Evolutionary conservation across 2,797 vertebrate genomes (phyloP), one percentile per base, ranked within the genome.

Genomic region (Rousettus madagascariensis): DNA sequence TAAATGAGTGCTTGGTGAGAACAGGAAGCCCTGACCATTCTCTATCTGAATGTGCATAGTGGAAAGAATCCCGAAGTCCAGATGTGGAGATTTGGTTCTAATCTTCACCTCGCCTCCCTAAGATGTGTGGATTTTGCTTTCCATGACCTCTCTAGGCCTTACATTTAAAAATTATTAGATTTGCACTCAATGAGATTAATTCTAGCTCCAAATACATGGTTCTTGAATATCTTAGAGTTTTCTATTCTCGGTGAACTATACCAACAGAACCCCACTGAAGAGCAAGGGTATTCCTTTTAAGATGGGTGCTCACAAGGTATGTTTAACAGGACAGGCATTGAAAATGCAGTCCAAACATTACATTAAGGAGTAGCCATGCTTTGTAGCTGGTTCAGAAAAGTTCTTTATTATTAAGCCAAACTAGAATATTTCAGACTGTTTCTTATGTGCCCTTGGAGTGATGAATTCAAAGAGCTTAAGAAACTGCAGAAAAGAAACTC

Each of bases 401-500:
- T 28, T 69, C 86, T 95, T 65, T 85, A 43, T 95, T 91, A 87
- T 94, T 88, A 95, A 97, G 55, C 59, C 61, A 91, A 84, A 92
- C 90, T 79, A 41, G 90, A 95, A 88, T 15, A 36, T 74, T 61
- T 53, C 57, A 51, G 63, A 30, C 33, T 80, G 17, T 95, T 96
- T 96, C 90, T 95, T 72, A 36, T 4, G 61, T 10, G 22, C 95
- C 85, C 80, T 95, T 74, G 59, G 92, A 95, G 94, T 79, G 72
- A 93, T 15, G 79, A 79, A 90, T 85, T 96, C 95, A 97, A 96
- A 97, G 91, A 92, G 74, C 82, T 96, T 92, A 93, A 96, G 71
- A 36, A 93, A 91, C 95, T 92, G 93, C 95, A 95, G 94, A 94
- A 86, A 91, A 93, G 92, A 95, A 95, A 79, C 77, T 95, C 96